Conservation (phyloP, 2,113 vertebrate genomes). For the Myotis lucifugus region DNA sequence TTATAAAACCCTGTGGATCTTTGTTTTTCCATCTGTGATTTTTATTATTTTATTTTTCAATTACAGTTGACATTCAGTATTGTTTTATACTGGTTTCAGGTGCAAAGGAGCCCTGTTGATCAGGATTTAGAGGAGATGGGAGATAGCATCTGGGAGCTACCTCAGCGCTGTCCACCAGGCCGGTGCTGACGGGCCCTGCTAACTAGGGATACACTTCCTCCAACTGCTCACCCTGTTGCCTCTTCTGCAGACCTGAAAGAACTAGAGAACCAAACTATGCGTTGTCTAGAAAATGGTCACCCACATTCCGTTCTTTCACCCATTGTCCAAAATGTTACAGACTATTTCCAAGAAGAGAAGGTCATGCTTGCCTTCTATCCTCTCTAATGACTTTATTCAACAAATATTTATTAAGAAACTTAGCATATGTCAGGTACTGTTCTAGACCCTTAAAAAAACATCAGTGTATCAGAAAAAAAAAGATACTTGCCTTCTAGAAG, state of each 20-base stretch:
- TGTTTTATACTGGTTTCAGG: neutral
- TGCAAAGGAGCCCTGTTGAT: neutral
- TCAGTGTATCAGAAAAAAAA: neutral
- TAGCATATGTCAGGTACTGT: neutral
- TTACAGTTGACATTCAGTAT: neutral
- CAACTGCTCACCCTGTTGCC: no score
- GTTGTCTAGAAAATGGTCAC: neutral
- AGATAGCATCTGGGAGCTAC: neutral
- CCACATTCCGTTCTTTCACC: neutral
- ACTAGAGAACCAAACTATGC: neutral
- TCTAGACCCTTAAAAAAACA: neutral
- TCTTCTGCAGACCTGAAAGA: neutral
- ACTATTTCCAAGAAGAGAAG: neutral
- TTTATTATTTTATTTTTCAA: neutral
- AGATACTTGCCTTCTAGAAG: neutral
- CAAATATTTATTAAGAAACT: conserved; percentile 18
- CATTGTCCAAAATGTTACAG: neutral
- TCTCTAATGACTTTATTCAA: neutral
- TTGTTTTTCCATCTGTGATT: neutral
- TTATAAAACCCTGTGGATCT: neutral
- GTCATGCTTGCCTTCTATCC: neutral
- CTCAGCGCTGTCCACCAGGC: neutral
- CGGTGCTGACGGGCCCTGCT: neutral
- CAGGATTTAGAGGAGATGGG: neutral
- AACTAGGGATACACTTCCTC: neutral